These are phyloP conservation scores for Aleiodes leptofemur DNA, from an alignment of 2,888 invertebrate genomes.

Conservation along the genomic window DNA sequence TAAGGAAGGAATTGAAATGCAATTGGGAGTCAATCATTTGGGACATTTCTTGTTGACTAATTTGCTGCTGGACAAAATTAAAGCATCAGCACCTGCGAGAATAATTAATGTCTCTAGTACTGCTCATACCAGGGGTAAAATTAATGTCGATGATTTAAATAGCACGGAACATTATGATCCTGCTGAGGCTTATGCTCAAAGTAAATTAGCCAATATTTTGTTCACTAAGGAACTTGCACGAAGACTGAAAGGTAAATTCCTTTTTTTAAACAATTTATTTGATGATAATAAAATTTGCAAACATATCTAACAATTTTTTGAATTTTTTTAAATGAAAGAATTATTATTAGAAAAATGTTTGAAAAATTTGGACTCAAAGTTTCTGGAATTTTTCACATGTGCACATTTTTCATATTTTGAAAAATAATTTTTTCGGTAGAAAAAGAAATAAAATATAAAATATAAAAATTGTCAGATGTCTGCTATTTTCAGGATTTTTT, in stretches of 20 bases:
- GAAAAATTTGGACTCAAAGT: too few species aligned
- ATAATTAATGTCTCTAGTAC: slow-evolving; percentile 85
- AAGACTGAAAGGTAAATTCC: slow-evolving; percentile 78
- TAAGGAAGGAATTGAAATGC: slow-evolving; percentile 87
- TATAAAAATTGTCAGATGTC: too few species aligned
- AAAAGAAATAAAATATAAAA: too few species aligned
- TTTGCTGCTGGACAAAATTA: slow-evolving; percentile 82
- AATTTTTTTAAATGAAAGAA: slow-evolving; percentile 16
- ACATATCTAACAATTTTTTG: not conserved
- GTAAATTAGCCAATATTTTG: slow-evolving; percentile 87
- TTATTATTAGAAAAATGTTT: too few species aligned
- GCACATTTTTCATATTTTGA: too few species aligned
- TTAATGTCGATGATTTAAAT: slow-evolving; percentile 85
- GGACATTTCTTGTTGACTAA: slow-evolving; percentile 89
- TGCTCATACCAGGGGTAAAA: slow-evolving; percentile 82
- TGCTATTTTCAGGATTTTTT: too few species aligned
- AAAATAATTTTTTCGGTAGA: too few species aligned
- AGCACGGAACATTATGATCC: slow-evolving; percentile 80
- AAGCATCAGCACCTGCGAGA: slow-evolving; percentile 83
- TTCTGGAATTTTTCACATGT: too few species aligned
- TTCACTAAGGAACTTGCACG: slow-evolving; percentile 84
- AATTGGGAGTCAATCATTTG: slow-evolving; percentile 88
- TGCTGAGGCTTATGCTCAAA: slow-evolving; percentile 83
- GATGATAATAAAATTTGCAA: too few species aligned
- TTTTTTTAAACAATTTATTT: slow-evolving; percentile 7